Base-by-base conservation (phyloP, 1,140 invertebrate species). In the Rhagoletis pomonella region DNA sequence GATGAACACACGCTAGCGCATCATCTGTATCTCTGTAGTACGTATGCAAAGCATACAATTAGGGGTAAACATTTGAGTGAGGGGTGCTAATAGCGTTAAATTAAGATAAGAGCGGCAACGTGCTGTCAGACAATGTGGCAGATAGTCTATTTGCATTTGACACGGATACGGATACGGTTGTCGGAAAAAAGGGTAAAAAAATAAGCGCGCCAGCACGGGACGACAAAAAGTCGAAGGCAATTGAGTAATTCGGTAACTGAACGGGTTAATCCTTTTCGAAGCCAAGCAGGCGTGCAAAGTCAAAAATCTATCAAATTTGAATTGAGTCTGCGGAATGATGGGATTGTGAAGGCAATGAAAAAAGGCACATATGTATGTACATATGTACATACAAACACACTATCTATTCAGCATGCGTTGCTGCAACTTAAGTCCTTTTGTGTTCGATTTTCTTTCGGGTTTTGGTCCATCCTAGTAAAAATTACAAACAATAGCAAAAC, bases 61-160 rank as follows among this genome's bases (percentile, higher is more conserved):
- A 81, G 73, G 73, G 73, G 73, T 81, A 81, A 50, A 29, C 5
- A n/a, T 29, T 69, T 50, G 73, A 55, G n/a, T 19, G 88, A 86
- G 86, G 86, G 88, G 87, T 88, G 81, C 91, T 91, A 91, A 91
- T 91, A 90, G 91, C 90, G 91, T 91, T 91, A 91, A 91, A 91
- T 91, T 91, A 91, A 91, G 91, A 91, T 91, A 91, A 91, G 90
- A 81, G 73, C 73, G 91, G 42, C 89, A 87, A 29, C 65, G 65
- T 10, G 84, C 4, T 62, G 84, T 7, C n/a, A 60, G 60, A 60
- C 84, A 86, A 62, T 86, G 6, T 17, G 58, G 60, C 60, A 86
- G 58, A 64, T 60, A 86, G 84, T 60, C 84, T 86, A 86, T 86
- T 86, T 86, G 84, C 84, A 86, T 86, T 86, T 64, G 84, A 86